phyloP scores from a whole-genome alignment of 2,113 vertebrate species.

The Lipophrys pholis region DNA sequence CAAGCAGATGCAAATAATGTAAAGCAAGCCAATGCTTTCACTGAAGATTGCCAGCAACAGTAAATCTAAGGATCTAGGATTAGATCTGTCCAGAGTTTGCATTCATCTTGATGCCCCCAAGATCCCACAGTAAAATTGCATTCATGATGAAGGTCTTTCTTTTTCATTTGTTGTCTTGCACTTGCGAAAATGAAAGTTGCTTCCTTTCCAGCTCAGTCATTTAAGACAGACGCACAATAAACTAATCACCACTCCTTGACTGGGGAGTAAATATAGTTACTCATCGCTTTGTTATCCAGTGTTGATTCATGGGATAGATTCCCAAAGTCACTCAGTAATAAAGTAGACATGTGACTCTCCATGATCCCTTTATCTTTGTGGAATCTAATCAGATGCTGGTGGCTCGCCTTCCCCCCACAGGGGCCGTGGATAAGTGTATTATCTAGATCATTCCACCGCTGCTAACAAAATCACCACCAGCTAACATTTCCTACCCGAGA shows the following conservation, averaged over 20 bases:
- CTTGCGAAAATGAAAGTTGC: not conserved
- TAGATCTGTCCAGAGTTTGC: too few relatives aligned
- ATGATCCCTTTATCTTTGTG: constrained; percentile 70
- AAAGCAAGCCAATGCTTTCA: too few relatives aligned
- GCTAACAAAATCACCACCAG: constrained; percentile 69
- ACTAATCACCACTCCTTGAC: constrained; percentile 41
- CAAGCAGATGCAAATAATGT: too few relatives aligned
- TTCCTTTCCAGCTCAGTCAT: constrained; percentile 15
- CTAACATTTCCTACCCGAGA: constrained; percentile 57
- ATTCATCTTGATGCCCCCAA: too few relatives aligned
- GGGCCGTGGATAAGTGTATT: constrained; percentile 75
- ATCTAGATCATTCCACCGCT: constrained; percentile 75
- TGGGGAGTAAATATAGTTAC: constrained; percentile 53
- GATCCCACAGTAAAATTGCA: too few relatives aligned
- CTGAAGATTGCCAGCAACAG: too few relatives aligned
- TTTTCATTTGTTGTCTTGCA: too few relatives aligned
- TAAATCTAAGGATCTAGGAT: too few relatives aligned
- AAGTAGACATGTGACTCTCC: constrained; percentile 60
- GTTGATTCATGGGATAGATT: constrained; percentile 47
- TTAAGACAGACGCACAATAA: not conserved
- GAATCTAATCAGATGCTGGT: constrained; percentile 76
- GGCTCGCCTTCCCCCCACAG: constrained; percentile 53
- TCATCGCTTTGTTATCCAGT: constrained; percentile 58
- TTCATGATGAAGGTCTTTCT: too few relatives aligned
- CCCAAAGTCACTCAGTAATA: constrained; percentile 58